Percentiles rank a stretch among this genome's conserved stretches.
phyloP scores from a whole-genome alignment of 2,888 invertebrate species.

The Napeogenes sylphis region DNA sequence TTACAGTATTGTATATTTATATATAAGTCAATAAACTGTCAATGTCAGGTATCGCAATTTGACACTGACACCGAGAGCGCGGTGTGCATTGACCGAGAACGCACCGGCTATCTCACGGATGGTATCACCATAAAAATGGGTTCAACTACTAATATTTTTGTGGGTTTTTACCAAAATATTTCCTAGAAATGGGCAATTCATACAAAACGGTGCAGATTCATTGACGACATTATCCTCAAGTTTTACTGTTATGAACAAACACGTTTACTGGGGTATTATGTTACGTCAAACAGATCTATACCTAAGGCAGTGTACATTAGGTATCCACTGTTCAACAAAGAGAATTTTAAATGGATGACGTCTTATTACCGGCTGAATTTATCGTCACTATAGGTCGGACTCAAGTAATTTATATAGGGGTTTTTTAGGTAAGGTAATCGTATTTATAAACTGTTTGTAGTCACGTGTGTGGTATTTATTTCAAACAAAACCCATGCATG shows the following conservation, averaged over 20 bases:
- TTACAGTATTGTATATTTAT: not conserved
- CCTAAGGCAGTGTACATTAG: too few species aligned
- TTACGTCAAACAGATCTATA: not conserved
- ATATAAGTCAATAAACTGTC: not conserved
- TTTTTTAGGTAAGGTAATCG: too few species aligned
- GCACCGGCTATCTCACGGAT: not conserved
- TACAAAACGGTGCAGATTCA: too few species aligned
- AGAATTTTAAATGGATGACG: not conserved
- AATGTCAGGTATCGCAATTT: not conserved
- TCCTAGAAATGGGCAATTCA: too few species aligned
- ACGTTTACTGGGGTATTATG: not conserved
- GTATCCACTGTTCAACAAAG: not conserved
- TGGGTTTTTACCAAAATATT: not conserved
- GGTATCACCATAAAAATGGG: not conserved
- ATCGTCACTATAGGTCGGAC: too few species aligned
- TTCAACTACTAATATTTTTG: too few species aligned
- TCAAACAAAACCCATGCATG: not conserved
- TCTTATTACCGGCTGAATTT: not conserved
- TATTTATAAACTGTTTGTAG: not conserved
- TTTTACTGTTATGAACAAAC: too few species aligned
- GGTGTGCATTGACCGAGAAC: constrained; percentile 4
- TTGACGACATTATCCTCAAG: too few species aligned
- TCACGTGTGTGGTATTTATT: not conserved
- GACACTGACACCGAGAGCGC: constrained; percentile 1
- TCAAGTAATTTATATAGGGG: too few species aligned